Evolutionary conservation across 2,797 vertebrate genomes (phyloP).

Genomic region (Ceyx erithaca): DNA sequence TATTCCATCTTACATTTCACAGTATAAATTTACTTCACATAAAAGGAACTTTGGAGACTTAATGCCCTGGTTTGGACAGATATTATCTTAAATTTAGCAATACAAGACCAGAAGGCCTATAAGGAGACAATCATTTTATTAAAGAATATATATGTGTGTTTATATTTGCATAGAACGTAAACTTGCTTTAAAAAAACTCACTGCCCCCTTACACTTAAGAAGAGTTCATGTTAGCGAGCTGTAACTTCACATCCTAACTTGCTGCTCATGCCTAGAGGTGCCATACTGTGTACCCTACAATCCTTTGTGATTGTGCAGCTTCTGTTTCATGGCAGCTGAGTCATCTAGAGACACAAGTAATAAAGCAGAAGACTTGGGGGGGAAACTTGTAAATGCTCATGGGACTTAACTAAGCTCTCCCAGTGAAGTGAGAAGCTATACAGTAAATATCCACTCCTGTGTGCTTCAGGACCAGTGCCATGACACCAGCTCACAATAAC

Average conservation of each 20-base stretch:
- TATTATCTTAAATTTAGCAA: too few relatives aligned
- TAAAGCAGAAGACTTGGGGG: background rate
- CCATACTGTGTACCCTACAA: background rate
- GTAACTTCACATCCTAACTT: background rate
- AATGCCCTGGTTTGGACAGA: background rate
- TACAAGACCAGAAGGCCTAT: too few relatives aligned
- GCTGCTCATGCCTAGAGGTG: background rate
- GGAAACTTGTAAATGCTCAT: background rate
- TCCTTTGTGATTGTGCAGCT: background rate
- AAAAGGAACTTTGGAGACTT: background rate
- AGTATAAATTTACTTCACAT: background rate
- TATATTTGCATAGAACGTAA: too few relatives aligned
- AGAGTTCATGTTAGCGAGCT: background rate
- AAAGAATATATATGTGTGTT: too few relatives aligned
- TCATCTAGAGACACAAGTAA: background rate
- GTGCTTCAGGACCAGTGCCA: background rate
- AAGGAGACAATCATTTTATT: too few relatives aligned
- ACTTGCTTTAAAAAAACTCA: too few relatives aligned
- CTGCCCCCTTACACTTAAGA: too few relatives aligned
- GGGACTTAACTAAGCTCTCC: background rate
- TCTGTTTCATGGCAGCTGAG: background rate
- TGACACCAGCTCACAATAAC: background rate
- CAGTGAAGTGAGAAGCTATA: background rate
- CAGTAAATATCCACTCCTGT: background rate
- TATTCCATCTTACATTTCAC: background rate